Conservation (phyloP, 2,113 vertebrate species). For the Pteropus alecto region DNA sequence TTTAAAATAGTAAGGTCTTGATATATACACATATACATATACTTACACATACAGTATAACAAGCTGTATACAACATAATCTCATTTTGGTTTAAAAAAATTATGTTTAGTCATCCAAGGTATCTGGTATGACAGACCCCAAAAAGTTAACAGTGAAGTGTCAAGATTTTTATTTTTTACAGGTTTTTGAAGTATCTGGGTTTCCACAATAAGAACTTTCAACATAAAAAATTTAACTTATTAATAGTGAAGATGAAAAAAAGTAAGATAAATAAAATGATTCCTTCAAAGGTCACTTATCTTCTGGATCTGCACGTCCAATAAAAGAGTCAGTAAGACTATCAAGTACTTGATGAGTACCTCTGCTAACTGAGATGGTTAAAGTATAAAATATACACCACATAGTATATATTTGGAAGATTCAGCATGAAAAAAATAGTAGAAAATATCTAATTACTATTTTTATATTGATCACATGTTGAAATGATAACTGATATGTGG, state of each 20-base stretch:
- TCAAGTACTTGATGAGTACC: not conserved
- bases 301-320: not conserved
- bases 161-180: not conserved
- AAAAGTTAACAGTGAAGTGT: not conserved
- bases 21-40: not conserved
- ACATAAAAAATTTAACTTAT: not conserved
- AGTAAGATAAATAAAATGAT: not conserved
- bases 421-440: not conserved
- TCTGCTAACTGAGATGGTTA: not conserved
- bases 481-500: not conserved
- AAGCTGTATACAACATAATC: not conserved
- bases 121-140: not conserved
- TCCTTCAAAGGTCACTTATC: not conserved
- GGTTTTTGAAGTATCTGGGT: not conserved
- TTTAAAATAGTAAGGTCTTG: not conserved
- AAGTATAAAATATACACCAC: not conserved
- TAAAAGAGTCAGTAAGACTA: not conserved
- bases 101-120: not conserved
- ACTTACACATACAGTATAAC: not conserved
- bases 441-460: not conserved
- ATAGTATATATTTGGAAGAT: not conserved
- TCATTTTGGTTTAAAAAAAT: not conserved
- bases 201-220: not conserved
- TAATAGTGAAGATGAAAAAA: not conserved
- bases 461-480: not conserved